Base-by-base conservation (phyloP, 2,113 vertebrate species). In the Micromys minutus region DNA sequence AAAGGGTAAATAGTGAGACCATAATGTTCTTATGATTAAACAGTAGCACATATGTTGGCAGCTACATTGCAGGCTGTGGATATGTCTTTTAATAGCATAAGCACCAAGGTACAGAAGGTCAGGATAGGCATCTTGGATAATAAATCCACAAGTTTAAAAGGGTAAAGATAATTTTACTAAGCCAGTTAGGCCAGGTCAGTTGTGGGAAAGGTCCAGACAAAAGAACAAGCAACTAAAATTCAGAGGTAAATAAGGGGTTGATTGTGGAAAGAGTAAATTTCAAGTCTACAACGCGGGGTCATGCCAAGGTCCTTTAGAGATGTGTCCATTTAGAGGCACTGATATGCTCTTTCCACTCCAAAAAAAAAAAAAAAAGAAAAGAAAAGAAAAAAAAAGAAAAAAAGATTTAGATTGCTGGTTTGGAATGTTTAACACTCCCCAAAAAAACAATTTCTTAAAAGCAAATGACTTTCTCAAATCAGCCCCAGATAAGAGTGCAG, bases 401-500 rank as follows among this genome's bases (percentile, higher is more conserved):
- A 67, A 69, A 75, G 50, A 76, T 94, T 90, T 71, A 87, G 5
- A 88, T 65, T 80, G 72, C 26, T 26, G 61, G 22, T 31, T 61
- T 81, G 91, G 69, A 84, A 90, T 84, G 85, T 83, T 87, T 88
- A 75, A 95, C 57, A 80, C n/a, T 85, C n/a, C 42, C 24, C 55
- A 55, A 42, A 87, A 89, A 90, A 95, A 79, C 29, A 63, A 34
- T 89, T 80, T 75, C 52, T 94, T 69, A 52, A 69, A 89, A 87
- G 83, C 63, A 92, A 84, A 77, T 89, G 61, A 50, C 45, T 91
- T 91, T 77, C 75, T 92, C 76, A 94, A 95, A 93, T 93, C 79
- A 92, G 67, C 72, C 65, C 75, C 72, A 93, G 74, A 55, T 79
- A 95, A 96, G 74, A 92, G 7, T 31, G 26, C 15, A 89, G 75